phyloP scores from a whole-genome alignment of 2,888 invertebrate genomes.

The Drosophila parthenogenetica region DNA sequence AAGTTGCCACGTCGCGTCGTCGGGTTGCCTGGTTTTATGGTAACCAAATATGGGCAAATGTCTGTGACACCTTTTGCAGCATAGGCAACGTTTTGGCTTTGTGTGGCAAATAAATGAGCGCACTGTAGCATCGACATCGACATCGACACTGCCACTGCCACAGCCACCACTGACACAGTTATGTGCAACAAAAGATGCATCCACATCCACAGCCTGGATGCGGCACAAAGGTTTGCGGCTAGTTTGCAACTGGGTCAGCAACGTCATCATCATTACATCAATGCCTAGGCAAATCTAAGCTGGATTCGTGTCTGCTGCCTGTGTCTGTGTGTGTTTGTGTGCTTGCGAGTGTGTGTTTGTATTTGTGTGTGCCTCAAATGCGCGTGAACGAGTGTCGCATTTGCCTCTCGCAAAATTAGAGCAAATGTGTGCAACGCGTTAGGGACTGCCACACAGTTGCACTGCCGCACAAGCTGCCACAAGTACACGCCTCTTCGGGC shows the following conservation, averaged over 20 bases:
- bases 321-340: conserved; percentile 9
- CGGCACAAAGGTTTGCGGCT: conserved; percentile 61
- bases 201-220: conserved; percentile 45
- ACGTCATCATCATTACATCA: conserved; percentile 64
- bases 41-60: conserved; percentile 74
- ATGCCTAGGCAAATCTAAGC: conserved; percentile 48
- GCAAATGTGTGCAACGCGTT: conserved; percentile 67
- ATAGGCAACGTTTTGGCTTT: conserved; percentile 49
- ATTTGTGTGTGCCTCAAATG: conserved; percentile 8
- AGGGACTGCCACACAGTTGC: conserved; percentile 46
- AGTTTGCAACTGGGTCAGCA: conserved; percentile 67
- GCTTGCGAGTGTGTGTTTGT: conserved; percentile 2
- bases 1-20: conserved; percentile 10
- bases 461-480: conserved; percentile 15
- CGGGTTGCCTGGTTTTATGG: conserved; percentile 38
- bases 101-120: conserved; percentile 48
- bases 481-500: neutral
- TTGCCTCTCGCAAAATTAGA: conserved; percentile 72
- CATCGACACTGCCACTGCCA: conserved; percentile 14
- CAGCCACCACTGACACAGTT: conserved; percentile 58
- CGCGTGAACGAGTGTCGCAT: conserved; percentile 68
- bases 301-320: neutral
- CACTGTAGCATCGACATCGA: conserved; percentile 46
- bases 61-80: conserved; percentile 60
- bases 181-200: conserved; percentile 59